Percentiles rank a stretch among this genome's conserved stretches.
Conservation (phyloP, 2,888 invertebrate species). For the Ophioninae sp. region DNA sequence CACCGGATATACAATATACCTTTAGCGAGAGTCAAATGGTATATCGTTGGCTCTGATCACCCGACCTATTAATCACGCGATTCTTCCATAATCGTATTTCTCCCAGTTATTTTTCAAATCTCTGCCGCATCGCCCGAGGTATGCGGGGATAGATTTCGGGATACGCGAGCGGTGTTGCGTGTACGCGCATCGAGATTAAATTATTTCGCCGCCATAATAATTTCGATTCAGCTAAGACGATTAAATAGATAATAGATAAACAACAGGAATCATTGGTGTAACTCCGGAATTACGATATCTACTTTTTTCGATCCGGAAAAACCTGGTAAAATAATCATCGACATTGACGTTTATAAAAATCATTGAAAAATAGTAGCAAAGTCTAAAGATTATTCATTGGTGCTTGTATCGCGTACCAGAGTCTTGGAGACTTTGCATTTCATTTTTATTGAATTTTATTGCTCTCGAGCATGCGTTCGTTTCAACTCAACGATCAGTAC, state of each 20-base stretch:
- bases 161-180: neutral
- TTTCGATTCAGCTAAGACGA: neutral
- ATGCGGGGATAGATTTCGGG: conserved; percentile 21
- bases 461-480: no score
- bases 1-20: conserved; percentile 41
- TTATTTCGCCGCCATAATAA: neutral
- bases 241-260: neutral
- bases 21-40: conserved; percentile 53
- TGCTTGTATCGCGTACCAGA: no score
- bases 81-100: conserved; percentile 77
- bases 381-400: no score
- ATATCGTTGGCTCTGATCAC: conserved; percentile 54
- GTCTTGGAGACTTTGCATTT: no score
- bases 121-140: conserved; percentile 13
- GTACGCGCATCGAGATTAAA: neutral
- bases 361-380: no score
- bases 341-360: no score
- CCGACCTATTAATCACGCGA: conserved; percentile 77
- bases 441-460: no score
- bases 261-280: no score
- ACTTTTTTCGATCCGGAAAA: no score
- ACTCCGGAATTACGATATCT: no score
- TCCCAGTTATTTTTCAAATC: conserved; percentile 32
- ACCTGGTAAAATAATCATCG: no score
- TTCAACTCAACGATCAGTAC: no score